Conservation (phyloP, 2,888 invertebrate species). For the Volucella inanis region DNA sequence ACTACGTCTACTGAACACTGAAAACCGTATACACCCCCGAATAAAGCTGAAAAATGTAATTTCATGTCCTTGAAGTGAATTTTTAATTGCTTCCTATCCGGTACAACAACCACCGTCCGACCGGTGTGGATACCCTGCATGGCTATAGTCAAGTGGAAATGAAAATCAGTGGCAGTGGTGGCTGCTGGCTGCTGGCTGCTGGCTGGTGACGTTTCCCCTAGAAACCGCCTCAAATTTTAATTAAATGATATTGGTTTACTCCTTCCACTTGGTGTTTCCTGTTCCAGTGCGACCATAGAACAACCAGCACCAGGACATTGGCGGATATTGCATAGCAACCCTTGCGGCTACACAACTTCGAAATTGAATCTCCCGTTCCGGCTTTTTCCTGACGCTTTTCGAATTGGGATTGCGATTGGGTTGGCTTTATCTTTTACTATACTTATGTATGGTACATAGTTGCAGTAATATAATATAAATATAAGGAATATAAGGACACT, state of each 20-base stretch:
- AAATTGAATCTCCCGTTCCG: conserved; percentile 66
- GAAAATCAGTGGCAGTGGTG: conserved; percentile 21
- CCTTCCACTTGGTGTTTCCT: conserved; percentile 2
- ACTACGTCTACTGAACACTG: conserved; percentile 44
- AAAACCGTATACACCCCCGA: conserved; percentile 33
- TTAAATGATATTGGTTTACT: conserved; percentile 73
- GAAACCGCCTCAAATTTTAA: conserved; percentile 72
- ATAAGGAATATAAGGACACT: conserved; percentile 36
- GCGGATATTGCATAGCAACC: conserved; percentile 71
- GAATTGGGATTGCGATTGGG: neutral
- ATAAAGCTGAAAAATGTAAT: conserved; percentile 57
- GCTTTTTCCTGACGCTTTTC: neutral
- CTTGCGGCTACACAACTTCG: conserved; percentile 63
- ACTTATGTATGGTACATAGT: conserved; percentile 19
- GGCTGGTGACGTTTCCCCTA: conserved; percentile 64
- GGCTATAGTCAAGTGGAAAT: too few relatives aligned
- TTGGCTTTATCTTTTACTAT: conserved; percentile 8
- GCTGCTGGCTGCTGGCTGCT: conserved; percentile 36
- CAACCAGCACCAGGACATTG: neutral
- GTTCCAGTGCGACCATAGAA: neutral
- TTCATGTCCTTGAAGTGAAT: conserved; percentile 72
- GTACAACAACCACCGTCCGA: neutral
- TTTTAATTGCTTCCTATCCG: conserved; percentile 73
- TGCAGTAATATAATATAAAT: conserved; percentile 13
- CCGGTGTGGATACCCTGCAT: too few relatives aligned